These are phyloP conservation scores for Hydriomena furcata DNA, from an alignment of 2,888 invertebrate genomes.

Conservation along the genomic window DNA sequence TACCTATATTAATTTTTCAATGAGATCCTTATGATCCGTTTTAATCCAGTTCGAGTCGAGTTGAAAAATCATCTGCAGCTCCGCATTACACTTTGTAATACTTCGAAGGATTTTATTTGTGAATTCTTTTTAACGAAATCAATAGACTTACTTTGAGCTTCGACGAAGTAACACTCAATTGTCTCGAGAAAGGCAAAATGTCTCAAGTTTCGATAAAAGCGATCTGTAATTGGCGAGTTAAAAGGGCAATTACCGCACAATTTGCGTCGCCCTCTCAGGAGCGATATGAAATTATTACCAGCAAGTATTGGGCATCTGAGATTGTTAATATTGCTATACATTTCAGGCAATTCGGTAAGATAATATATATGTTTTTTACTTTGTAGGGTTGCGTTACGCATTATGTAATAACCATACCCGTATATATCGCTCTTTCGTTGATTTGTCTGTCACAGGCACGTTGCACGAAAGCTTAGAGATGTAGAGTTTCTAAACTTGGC, in stretches of 20 bases:
- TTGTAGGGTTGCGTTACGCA: no score
- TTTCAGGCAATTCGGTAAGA: constrained; percentile 9
- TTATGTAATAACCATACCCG: no score
- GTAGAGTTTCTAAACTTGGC: no score
- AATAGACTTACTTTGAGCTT: not conserved
- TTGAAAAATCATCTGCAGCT: no score
- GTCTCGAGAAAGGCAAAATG: constrained; percentile 30
- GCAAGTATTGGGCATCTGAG: constrained; percentile 45
- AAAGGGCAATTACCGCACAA: constrained; percentile 80
- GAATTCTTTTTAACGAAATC: not conserved
- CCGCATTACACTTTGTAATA: not conserved
- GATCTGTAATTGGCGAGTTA: constrained; percentile 61
- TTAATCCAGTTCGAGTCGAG: no score
- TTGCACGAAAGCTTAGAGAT: no score
- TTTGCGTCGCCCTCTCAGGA: constrained; percentile 60
- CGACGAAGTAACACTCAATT: constrained; percentile 32
- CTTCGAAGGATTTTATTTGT: not conserved
- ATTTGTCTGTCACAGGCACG: no score
- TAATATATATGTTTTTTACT: constrained; percentile 2
- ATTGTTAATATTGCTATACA: constrained; percentile 19
- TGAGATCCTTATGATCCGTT: no score
- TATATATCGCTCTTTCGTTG: no score
- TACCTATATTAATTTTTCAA: no score
- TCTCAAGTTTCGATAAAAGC: constrained; percentile 58
- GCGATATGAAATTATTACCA: constrained; percentile 70